Evolutionary conservation across 2,797 vertebrate genomes (phyloP).

Genomic region (Threskiornis aethiopicus): DNA sequence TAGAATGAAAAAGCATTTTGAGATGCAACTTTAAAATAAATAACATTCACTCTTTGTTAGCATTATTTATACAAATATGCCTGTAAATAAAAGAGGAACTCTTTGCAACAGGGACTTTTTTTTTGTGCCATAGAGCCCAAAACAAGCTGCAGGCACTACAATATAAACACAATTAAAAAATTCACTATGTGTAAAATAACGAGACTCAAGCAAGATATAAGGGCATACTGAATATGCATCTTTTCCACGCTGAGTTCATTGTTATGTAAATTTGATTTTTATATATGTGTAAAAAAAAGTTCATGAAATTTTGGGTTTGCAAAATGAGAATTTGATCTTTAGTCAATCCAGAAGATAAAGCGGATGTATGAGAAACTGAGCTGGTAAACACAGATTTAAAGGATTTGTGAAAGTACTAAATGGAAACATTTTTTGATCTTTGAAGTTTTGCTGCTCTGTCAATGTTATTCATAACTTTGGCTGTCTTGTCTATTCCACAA

Average conservation of each 20-base stretch:
- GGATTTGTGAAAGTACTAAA: background rate
- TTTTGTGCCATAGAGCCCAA: background rate
- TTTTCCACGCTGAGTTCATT: background rate
- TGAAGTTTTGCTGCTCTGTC: background rate
- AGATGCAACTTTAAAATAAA: background rate
- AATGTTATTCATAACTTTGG: background rate
- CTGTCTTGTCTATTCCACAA: background rate
- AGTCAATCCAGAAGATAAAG: background rate
- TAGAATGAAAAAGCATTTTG: background rate
- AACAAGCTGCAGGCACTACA: background rate
- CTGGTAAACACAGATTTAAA: background rate
- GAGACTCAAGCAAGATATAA: background rate
- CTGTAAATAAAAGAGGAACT: background rate
- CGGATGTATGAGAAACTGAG: rapidly evolving
- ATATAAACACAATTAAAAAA: background rate
- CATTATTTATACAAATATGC: background rate
- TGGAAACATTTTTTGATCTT: background rate
- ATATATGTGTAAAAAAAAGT: background rate
- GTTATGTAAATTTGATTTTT: background rate
- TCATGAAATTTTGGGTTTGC: background rate
- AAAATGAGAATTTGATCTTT: background rate
- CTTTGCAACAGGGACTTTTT: background rate
- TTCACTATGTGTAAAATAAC: background rate
- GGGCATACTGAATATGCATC: background rate
- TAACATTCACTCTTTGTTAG: background rate